phyloP scores from a whole-genome alignment of 2,797 vertebrate species.

The Hirundo rustica region DNA sequence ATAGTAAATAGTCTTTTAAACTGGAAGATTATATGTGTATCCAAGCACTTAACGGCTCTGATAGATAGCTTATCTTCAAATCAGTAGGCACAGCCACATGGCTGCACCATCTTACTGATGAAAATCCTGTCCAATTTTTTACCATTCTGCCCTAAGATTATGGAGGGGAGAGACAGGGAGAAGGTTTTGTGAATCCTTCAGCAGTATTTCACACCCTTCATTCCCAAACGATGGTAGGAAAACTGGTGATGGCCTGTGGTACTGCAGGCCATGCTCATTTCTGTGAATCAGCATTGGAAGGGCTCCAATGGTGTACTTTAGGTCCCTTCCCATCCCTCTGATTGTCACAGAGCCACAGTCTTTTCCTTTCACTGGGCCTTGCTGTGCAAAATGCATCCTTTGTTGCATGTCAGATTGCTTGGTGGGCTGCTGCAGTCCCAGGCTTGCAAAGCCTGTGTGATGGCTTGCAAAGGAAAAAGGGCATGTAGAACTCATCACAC shows the following conservation, averaged over 20 bases:
- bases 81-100: neutral
- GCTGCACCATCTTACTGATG: neutral
- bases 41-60: neutral
- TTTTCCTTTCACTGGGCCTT: neutral
- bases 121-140: neutral
- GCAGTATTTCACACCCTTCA: neutral
- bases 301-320: neutral
- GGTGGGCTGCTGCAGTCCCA: neutral
- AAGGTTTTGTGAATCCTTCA: neutral
- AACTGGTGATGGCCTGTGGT: neutral
- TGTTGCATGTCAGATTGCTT: neutral
- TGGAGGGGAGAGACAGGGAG: neutral
- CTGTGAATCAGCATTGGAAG: neutral
- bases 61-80: neutral
- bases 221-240: neutral
- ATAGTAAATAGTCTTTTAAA: neutral
- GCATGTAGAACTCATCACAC: accelerated
- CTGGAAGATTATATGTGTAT: neutral
- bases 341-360: neutral
- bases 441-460: neutral
- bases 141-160: neutral
- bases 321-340: neutral
- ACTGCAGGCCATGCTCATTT: neutral
- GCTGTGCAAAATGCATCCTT: neutral
- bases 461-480: neutral